These are phyloP conservation scores for Bombus ignitus DNA, from an alignment of 1,140 invertebrate species.

Conservation along the genomic window DNA sequence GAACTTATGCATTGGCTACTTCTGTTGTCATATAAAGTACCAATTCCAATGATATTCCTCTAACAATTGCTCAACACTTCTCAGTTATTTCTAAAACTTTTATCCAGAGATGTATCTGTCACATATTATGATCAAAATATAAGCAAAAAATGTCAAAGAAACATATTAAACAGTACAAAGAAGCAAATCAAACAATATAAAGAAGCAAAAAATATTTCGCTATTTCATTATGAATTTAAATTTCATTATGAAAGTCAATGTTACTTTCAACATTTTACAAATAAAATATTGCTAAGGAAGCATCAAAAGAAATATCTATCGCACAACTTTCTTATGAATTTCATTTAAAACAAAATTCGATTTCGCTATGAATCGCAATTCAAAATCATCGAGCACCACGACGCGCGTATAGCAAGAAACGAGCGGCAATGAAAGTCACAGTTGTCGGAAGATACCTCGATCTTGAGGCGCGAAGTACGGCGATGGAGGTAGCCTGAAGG, in stretches of 20 bases:
- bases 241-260: not conserved
- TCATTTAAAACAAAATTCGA: not conserved
- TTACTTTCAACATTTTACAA: not conserved
- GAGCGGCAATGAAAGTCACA: conserved; percentile 51
- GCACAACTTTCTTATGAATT: no score
- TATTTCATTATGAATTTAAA: not conserved
- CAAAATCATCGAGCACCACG: not conserved
- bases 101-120: no score
- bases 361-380: not conserved
- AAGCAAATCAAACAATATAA: not conserved
- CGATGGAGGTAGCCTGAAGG: conserved; percentile 69
- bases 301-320: not conserved
- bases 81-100: no score
- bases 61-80: not conserved
- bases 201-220: not conserved
- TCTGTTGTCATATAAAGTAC: no score
- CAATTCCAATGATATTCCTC: no score
- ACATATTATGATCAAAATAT: no score
- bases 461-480: conserved; percentile 71
- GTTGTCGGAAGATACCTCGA: conserved; percentile 63
- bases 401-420: conserved; percentile 1
- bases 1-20: no score
- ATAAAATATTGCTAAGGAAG: not conserved
- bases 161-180: no score
- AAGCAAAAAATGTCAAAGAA: no score